Evolutionary conservation across 92 coral and sea anemone species (phyloP).

Genomic region (Actinostola sp.): DNA sequence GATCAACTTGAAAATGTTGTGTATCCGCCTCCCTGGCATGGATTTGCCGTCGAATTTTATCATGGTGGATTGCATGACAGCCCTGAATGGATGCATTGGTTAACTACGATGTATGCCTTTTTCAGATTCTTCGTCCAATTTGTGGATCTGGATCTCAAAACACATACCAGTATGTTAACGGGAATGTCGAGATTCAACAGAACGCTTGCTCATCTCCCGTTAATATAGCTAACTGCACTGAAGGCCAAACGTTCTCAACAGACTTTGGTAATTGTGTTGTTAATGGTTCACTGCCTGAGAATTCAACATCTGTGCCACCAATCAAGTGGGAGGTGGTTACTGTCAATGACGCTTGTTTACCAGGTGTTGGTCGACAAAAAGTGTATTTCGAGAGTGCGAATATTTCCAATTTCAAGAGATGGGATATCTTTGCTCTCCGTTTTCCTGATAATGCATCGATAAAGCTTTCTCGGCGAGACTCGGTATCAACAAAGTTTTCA

Average conservation of each 20-base stretch:
- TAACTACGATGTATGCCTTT: neutral
- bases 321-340: conserved; percentile 58
- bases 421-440: conserved; percentile 70
- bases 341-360: conserved; percentile 48
- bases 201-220: conserved; percentile 38
- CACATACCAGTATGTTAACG: conserved; percentile 49
- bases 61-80: too few species aligned
- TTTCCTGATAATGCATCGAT: conserved; percentile 62
- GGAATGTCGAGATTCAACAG: conserved; percentile 34
- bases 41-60: too few species aligned
- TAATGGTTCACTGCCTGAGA: conserved; percentile 16
- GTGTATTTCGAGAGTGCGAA: conserved; percentile 44
- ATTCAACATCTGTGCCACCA: conserved; percentile 12
- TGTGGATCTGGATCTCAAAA: conserved; percentile 66
- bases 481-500: neutral
- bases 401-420: conserved; percentile 48
- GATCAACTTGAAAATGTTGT: too few species aligned
- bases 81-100: too few species aligned
- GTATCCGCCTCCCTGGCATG: too few species aligned
- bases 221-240: conserved; percentile 53
- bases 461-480: conserved; percentile 31
- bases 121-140: conserved; percentile 75
- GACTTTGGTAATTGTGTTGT: conserved; percentile 56
- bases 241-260: conserved; percentile 50
- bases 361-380: conserved; percentile 60